Conservation (phyloP, 2,797 vertebrate species). For the Falco rusticolus region DNA sequence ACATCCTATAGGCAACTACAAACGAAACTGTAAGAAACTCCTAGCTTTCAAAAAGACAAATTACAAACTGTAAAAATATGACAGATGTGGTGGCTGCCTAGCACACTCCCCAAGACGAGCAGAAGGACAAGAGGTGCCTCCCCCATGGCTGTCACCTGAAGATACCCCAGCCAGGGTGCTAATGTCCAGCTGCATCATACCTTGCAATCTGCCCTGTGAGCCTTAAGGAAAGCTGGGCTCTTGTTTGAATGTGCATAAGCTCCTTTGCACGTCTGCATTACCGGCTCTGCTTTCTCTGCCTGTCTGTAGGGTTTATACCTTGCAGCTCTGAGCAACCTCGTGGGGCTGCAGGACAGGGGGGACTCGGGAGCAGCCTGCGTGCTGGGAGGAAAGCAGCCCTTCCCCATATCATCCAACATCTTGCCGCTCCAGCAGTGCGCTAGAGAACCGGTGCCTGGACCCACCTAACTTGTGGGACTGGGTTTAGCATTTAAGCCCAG, state of each 20-base stretch:
- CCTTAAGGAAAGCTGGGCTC: background rate
- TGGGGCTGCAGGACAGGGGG: background rate
- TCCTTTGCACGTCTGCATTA: background rate
- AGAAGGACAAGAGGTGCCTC: background rate
- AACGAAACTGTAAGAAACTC: background rate
- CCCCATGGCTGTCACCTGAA: background rate
- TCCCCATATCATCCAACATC: rapidly evolving
- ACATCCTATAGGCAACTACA: background rate
- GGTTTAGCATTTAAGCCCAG: background rate
- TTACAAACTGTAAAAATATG: background rate
- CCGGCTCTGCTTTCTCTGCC: background rate
- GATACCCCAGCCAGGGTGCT: background rate
- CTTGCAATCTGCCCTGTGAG: background rate
- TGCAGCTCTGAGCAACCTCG: background rate
- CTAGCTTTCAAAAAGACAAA: background rate
- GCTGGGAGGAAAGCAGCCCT: background rate
- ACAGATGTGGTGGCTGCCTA: too few relatives aligned
- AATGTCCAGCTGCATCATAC: rapidly evolving
- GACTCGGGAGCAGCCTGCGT: rapidly evolving
- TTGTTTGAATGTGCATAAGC: background rate
- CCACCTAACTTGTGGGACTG: rapidly evolving
- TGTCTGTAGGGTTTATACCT: background rate
- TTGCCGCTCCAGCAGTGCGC: background rate
- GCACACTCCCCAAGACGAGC: background rate
- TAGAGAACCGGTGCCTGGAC: background rate